Evolutionary conservation across 2,797 vertebrate genomes (phyloP).

Genomic region (Neosilurus hyrtlii): DNA sequence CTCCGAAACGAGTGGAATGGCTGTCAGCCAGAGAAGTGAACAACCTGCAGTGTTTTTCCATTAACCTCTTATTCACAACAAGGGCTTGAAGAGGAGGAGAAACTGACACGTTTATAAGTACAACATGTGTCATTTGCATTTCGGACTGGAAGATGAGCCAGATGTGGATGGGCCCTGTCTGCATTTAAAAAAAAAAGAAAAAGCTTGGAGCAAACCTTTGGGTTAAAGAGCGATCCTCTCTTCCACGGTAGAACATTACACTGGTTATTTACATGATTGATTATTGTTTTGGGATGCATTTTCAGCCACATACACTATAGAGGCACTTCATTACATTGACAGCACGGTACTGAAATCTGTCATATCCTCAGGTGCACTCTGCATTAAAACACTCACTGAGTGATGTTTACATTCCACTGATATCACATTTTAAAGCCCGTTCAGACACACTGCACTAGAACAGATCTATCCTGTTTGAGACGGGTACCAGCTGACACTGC

Average conservation of each 20-base stretch:
- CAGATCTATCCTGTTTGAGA: constrained; percentile 5
- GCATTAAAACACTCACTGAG: not conserved
- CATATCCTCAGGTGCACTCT: not conserved
- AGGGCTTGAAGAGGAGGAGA: constrained; percentile 43
- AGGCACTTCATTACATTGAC: not conserved
- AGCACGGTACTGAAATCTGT: no score
- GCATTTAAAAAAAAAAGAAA: constrained; percentile 7
- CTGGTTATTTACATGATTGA: constrained; percentile 4
- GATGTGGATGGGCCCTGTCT: constrained; percentile 58
- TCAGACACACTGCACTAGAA: not conserved
- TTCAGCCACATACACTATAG: not conserved
- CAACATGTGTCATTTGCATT: constrained; percentile 52
- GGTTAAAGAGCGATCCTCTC: constrained; percentile 28
- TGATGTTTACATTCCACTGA: not conserved
- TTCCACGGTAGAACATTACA: not conserved
- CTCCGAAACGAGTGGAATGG: constrained; percentile 5
- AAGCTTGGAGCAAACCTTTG: constrained; percentile 26
- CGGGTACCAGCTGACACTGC: constrained; percentile 1
- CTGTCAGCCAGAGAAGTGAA: constrained; percentile 29
- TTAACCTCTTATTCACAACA: constrained; percentile 32
- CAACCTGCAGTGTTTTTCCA: not conserved
- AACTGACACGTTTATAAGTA: constrained; percentile 54
- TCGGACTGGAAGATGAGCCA: constrained; percentile 48
- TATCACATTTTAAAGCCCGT: not conserved
- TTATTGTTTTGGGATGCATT: not conserved